Conservation (phyloP, 2,113 vertebrate species). For the chimpanzee (Pan troglodytes) region NHGRI_mPanTro3-v2.1_pri NC_086015.1:64371501-64372000, state of each 20-base stretch:
- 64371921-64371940: neutral
- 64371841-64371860: neutral
- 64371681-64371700: neutral
- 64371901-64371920: neutral
- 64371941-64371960: neutral
- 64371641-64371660: neutral
- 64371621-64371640: neutral
- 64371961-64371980: neutral
- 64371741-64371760: neutral
- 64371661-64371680: neutral
- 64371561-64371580: neutral
- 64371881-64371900: neutral
- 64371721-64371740: neutral
- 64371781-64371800: rapidly evolving
- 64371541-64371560: neutral
- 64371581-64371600: neutral
- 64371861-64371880: neutral
- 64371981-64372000: neutral
- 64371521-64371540: neutral
- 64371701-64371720: neutral
- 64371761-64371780: neutral
- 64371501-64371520: neutral
- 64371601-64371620: neutral
- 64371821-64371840: neutral
- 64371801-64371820: neutral